Evolutionary conservation across 2,113 vertebrate species (phyloP).

Genomic region (Boleophthalmus pectinirostris): DNA sequence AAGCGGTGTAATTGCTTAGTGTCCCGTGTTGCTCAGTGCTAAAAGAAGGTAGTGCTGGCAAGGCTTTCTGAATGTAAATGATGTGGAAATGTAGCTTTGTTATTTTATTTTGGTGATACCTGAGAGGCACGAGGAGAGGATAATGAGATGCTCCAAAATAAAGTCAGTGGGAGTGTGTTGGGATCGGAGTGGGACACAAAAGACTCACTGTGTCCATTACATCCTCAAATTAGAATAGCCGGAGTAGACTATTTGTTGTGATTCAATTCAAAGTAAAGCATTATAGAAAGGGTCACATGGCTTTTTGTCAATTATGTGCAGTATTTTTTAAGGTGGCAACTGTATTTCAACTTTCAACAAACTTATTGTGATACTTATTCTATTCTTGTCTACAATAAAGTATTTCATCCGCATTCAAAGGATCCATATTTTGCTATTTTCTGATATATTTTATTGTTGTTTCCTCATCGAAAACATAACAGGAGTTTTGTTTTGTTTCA

Average conservation of each 20-base stretch:
- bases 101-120: conserved; percentile 51
- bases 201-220: background rate
- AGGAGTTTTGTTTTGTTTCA: too few relatives aligned
- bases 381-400: too few relatives aligned
- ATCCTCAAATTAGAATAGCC: background rate
- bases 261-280: background rate
- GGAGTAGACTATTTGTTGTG: background rate
- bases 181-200: background rate
- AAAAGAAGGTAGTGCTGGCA: conserved; percentile 50
- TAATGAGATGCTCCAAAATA: conserved; percentile 37
- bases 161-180: conserved; percentile 44
- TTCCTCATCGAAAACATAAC: too few relatives aligned
- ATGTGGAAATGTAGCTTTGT: conserved; percentile 55
- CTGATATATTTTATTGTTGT: too few relatives aligned
- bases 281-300: background rate
- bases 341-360: too few relatives aligned
- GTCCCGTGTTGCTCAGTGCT: conserved; percentile 38
- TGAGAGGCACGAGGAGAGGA: conserved; percentile 24
- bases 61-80: conserved; percentile 54
- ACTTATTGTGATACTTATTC: too few relatives aligned
- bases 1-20: conserved; percentile 46
- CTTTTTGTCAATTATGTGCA: background rate
- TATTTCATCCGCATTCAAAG: too few relatives aligned
- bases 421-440: too few relatives aligned
- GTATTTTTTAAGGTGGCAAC: background rate